Conservation (phyloP, 2,888 invertebrate species). For the Platycnemis pennipes region DNA sequence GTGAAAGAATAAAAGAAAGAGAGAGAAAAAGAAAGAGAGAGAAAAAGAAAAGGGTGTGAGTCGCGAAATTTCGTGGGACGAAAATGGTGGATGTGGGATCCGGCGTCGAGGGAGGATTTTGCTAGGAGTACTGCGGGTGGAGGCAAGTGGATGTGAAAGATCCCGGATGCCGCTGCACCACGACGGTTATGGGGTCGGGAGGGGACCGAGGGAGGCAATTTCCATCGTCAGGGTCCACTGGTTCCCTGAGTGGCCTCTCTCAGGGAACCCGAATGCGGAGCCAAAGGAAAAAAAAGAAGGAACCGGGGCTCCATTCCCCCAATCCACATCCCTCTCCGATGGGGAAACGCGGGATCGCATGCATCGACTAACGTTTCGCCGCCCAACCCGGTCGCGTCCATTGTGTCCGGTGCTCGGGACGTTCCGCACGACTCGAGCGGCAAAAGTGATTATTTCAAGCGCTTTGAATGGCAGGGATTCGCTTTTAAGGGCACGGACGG, state of each 20-base stretch:
- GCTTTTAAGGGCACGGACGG: neutral
- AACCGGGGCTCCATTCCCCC: neutral
- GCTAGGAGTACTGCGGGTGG: slow-evolving; percentile 35
- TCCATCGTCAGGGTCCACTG: slow-evolving; percentile 36
- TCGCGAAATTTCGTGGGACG: neutral
- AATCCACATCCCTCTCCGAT: neutral
- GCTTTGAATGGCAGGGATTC: neutral
- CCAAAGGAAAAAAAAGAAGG: neutral
- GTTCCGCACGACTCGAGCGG: slow-evolving; percentile 15
- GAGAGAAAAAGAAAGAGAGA: neutral
- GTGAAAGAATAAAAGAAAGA: no score
- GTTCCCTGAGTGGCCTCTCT: slow-evolving; percentile 15
- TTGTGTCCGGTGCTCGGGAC: neutral
- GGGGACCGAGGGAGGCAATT: neutral
- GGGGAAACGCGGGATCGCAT: neutral
- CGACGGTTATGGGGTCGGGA: neutral
- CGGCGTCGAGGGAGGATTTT: neutral
- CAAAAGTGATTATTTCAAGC: slow-evolving; percentile 32
- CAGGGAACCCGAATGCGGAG: neutral
- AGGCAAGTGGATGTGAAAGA: slow-evolving; percentile 30
- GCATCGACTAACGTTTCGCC: slow-evolving; percentile 1
- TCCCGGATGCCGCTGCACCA: slow-evolving; percentile 3
- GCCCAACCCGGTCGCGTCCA: neutral
- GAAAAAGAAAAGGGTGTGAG: no score
- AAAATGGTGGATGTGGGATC: neutral